Base-by-base conservation (phyloP, 1,140 invertebrate species). In the Paramacrobiotus metropolitanus region DNA sequence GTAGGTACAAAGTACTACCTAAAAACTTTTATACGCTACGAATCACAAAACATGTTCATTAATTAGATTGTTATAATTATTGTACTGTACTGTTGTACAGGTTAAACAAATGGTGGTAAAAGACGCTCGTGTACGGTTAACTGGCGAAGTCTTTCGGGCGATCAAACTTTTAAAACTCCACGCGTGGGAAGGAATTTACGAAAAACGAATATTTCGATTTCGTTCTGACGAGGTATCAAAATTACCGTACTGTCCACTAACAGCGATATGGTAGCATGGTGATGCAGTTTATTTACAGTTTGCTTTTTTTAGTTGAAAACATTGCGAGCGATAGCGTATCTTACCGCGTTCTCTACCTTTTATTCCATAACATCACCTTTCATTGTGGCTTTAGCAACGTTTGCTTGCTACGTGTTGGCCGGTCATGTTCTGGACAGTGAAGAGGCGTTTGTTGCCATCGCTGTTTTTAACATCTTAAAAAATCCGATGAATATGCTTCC, bases 351-450 rank as follows among this genome's bases (percentile, higher is more conserved):
- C 29, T 88, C 86, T 18, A 87, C 87, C 44, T 93, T 95, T 71
- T 83, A 91, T 64, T 95, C 90, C 89, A 86, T 86, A 1, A 92
- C 86, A 74, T 89, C 90, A 9, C 91, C 91, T 21, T 93, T 93
- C 73, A 77, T 96, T 81, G 91, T 96, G 15, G 75, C 74, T 3
- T 60, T 77, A 55, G 73, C 70, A n/a, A 73, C 74, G 1, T 77
- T 77, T 68, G 68, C 68, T 2, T 72, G 73, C 0, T 77, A 74
- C 63, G 68, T 74, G 1, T 63, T 74, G 29, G 64, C 65, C 2
- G 64, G 66, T 28, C 69, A 75, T 65, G 67, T 72, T 21, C 63
- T 76, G 34, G 73, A 73, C 61, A 72, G 76, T n/a, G 63, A 71
- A 59, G 75, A 73, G 61, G 76, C 69, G 2, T 70, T 70, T 61